A percentile compares a stretch with the other conserved stretches of the same genome.
Conservation (phyloP, 2,113 vertebrate genomes). For the Xiphophorus couchianus region DNA sequence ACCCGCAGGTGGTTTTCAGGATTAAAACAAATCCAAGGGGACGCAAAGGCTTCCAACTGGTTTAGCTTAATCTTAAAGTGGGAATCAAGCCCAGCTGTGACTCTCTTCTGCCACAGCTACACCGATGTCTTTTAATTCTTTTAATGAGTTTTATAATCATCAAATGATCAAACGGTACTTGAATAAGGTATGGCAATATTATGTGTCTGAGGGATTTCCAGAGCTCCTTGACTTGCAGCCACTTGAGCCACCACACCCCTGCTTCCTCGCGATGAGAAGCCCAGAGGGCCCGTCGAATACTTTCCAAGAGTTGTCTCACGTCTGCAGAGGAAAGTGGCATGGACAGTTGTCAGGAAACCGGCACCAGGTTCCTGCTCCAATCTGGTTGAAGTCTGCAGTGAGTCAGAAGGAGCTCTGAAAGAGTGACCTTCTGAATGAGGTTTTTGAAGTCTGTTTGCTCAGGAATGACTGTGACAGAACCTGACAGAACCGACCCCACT, state of each 20-base stretch:
- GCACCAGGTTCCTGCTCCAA: slow-evolving; percentile 44
- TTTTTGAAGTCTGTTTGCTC: slow-evolving; percentile 62
- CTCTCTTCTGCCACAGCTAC: slow-evolving; percentile 12
- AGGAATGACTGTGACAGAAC: slow-evolving; percentile 70
- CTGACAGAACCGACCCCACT: slow-evolving; percentile 58
- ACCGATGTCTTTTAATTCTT: slow-evolving; percentile 32
- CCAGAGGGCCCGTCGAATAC: slow-evolving; percentile 44
- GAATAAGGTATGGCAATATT: slow-evolving; percentile 49
- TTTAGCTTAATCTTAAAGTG: slow-evolving; percentile 57
- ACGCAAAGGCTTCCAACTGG: slow-evolving; percentile 51
- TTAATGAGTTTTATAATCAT: slow-evolving; percentile 47
- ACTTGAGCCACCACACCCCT: slow-evolving; percentile 61
- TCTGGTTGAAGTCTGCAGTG: slow-evolving; percentile 57
- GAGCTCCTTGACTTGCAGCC: slow-evolving; percentile 54
- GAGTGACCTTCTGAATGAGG: slow-evolving; percentile 51
- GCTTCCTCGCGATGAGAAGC: slow-evolving; percentile 65
- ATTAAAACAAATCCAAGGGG: slow-evolving; percentile 48
- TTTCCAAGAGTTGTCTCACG: slow-evolving; percentile 70
- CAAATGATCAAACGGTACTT: slow-evolving; percentile 54
- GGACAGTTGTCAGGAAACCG: slow-evolving; percentile 73
- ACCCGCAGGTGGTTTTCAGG: slow-evolving; percentile 58
- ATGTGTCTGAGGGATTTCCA: slow-evolving; percentile 53
- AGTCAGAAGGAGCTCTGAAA: slow-evolving; percentile 54
- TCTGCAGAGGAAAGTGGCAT: slow-evolving; percentile 72
- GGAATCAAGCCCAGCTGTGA: slow-evolving; percentile 47